Evolutionary conservation across 2,113 vertebrate genomes (phyloP), one percentile per base, ranked within the genome.

Genomic region (Hemiprocne comata): DNA sequence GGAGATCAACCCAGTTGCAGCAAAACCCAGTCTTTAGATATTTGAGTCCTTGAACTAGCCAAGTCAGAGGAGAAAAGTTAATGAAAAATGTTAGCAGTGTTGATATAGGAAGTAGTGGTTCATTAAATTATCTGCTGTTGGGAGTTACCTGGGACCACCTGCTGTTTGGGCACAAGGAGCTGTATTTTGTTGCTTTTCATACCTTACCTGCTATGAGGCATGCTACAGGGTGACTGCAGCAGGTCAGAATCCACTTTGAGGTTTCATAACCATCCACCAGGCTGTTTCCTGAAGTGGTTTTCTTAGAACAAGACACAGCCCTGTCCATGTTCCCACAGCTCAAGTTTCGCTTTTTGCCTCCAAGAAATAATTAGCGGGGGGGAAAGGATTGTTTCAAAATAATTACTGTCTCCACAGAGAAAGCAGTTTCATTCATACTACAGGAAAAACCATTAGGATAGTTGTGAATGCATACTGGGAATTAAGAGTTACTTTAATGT

Each of bases 131-230:
- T 42, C 25, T 55, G 46, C 53, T 42, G 9, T 51, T 72, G 38
- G 66, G 48, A 79, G 23, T 91, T 94, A 89, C 76, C 85, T 93
- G 71, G 17, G 77, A 36, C 65, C n/a, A 31, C 70, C 87, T 95
- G 91, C 60, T 87, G 7, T 91, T 78, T 90, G 72, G 75, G 24
- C 54, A 80, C 0, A 2, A 55, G 64, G 70, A 82, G 26, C 69
- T 86, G 46, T 28, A 5, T 20, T 85, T 83, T 85, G 53, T 66
- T 90, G 46, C 69, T 87, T 90, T 88, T 33, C 10, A 3, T n/a
- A 71, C 71, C 55, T 90, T 95, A 90, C 91, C 87, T 94, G 42
- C 75, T 58, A 9, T 16, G 60, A 90, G 33, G 48, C 79, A 80
- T 44, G 9, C 75, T 60, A 29, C 4, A 2, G 46, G 67, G 26